A percentile compares a stretch with the other conserved stretches of the same genome.
phyloP scores from a whole-genome alignment of 2,113 vertebrate species.

The Dipodomys spectabilis region DNA sequence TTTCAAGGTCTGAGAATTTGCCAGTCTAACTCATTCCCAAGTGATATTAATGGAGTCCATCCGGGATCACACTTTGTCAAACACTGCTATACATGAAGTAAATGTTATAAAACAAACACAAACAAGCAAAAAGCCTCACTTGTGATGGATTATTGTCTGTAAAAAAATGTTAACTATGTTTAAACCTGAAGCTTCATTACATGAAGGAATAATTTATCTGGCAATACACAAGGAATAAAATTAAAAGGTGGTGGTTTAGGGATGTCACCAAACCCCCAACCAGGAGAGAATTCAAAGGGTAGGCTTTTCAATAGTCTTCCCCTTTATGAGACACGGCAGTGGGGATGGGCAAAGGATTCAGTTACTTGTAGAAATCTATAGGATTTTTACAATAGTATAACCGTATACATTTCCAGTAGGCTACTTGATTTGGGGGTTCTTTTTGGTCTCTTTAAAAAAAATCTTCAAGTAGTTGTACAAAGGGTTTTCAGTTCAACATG shows the following conservation, averaged over 20 bases:
- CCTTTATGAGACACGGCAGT: background rate
- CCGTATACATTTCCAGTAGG: background rate
- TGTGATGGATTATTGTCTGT: conserved; percentile 30
- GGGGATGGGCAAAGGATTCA: rapidly evolving
- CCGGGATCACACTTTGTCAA: conserved; percentile 19
- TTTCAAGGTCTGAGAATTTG: background rate
- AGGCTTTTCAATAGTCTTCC: background rate
- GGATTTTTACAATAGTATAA: background rate
- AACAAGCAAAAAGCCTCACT: background rate
- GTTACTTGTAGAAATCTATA: background rate
- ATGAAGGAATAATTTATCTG: background rate
- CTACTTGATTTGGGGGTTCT: background rate
- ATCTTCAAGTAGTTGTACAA: too few relatives aligned
- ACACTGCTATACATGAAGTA: background rate
- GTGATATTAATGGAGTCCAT: background rate
- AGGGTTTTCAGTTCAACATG: too few relatives aligned
- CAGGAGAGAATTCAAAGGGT: background rate
- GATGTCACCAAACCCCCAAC: background rate
- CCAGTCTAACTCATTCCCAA: background rate
- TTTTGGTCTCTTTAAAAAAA: too few relatives aligned
- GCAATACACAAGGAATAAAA: background rate
- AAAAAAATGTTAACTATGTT: conserved; percentile 1
- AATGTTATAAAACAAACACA: conserved; percentile 15
- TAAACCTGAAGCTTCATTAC: background rate
- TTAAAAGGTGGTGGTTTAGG: background rate